A percentile compares a stretch with the other conserved stretches of the same genome.
Evolutionary conservation across 2,888 invertebrate species (phyloP).

Genomic region (Coecobrya sp.): DNA sequence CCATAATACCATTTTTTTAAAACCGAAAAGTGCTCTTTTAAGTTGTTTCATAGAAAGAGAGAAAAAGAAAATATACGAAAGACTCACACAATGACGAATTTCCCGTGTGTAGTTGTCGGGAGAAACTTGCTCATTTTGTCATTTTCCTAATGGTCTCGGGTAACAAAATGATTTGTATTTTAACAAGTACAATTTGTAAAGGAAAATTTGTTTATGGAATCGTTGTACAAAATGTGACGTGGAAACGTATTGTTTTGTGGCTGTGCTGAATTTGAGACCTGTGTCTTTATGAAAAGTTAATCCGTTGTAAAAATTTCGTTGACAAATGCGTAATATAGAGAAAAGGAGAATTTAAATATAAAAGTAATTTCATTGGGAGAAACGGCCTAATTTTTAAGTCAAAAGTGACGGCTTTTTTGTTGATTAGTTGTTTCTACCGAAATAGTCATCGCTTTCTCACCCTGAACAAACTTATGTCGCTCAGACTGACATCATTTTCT

Average conservation of each 20-base stretch:
- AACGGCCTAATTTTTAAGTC: not conserved
- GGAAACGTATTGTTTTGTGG: not conserved
- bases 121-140: not conserved
- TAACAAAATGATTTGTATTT: not conserved
- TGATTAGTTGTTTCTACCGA: not conserved
- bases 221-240: not conserved
- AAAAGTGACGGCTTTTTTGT: not conserved
- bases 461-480: slow-evolving; percentile 70
- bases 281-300: not conserved
- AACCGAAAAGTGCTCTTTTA: not conserved
- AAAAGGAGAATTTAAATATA: too few relatives aligned
- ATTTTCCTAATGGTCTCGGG: not conserved
- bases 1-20: not conserved
- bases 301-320: not conserved
- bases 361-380: too few relatives aligned
- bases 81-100: not conserved
- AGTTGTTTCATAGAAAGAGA: too few relatives aligned
- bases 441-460: not conserved
- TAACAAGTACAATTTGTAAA: too few relatives aligned
- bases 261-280: not conserved
- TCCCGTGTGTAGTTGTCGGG: not conserved
- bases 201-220: not conserved
- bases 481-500: slow-evolving; percentile 63
- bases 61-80: not conserved
- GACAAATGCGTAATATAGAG: not conserved